A percentile compares a stretch with the other conserved stretches of the same genome.
phyloP scores from a whole-genome alignment of 2,888 invertebrate genomes.

The Phengaris alcon region DNA sequence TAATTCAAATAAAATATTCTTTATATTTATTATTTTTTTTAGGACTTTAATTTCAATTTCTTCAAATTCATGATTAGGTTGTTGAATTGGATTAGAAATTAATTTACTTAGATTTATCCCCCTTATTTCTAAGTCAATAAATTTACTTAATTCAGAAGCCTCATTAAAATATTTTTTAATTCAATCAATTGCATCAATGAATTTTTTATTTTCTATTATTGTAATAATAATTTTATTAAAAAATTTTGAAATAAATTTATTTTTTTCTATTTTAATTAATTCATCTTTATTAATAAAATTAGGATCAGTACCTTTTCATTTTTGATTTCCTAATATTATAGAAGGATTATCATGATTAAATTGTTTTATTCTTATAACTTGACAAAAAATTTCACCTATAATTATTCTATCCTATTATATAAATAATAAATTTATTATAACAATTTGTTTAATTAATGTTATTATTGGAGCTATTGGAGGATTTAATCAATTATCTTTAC shows the following conservation, averaged over 20 bases:
- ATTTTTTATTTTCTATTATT: conserved; percentile 73
- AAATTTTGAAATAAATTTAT: conserved; percentile 54
- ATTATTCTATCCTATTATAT: conserved; percentile 73
- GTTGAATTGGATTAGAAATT: conserved; percentile 82
- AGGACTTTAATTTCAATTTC: conserved; percentile 66
- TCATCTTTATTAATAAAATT: conserved; percentile 75
- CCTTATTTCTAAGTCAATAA: conserved; percentile 72
- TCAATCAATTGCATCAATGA: conserved; percentile 79
- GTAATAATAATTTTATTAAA: conserved; percentile 58
- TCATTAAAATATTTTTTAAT: conserved; percentile 80
- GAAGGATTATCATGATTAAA: conserved; percentile 80
- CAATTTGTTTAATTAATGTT: conserved; percentile 66
- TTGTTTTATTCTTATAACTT: conserved; percentile 78
- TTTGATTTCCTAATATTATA: conserved; percentile 80
- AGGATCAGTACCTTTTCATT: conserved; percentile 79
- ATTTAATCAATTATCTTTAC: conserved; percentile 76
- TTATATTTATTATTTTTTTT: conserved; percentile 73
- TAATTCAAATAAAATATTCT: conserved; percentile 75
- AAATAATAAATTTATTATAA: conserved; percentile 57
- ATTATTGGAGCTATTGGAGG: conserved; percentile 75
- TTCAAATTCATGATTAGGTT: conserved; percentile 62
- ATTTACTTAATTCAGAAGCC: conserved; percentile 74
- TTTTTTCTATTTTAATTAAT: conserved; percentile 56
- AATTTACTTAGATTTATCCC: conserved; percentile 81
- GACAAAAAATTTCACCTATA: conserved; percentile 83